Conservation (phyloP, 2,888 invertebrate species). For the Helleia helle region DNA sequence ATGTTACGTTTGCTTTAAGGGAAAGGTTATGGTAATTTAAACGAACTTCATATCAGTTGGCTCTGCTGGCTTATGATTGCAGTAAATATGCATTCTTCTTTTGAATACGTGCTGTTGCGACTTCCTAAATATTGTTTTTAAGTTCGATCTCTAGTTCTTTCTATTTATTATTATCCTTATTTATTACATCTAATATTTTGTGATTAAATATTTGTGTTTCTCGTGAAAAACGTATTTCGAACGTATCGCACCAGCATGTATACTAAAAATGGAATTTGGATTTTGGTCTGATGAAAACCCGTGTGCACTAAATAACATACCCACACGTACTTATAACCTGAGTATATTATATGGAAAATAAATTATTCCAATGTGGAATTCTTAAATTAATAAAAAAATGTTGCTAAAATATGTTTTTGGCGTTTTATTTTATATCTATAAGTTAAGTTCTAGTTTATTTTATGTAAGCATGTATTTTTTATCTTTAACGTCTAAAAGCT, state of each 20-base stretch:
- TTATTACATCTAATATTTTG: not conserved
- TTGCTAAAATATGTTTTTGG: constrained; percentile 63
- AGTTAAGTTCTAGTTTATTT: not conserved
- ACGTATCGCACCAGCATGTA: constrained; percentile 10
- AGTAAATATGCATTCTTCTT: not conserved
- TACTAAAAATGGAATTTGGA: constrained; percentile 21
- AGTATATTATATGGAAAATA: constrained; percentile 58
- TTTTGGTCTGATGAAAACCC: constrained; percentile 52
- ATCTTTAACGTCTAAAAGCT: too few relatives aligned
- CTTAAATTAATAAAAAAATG: constrained; percentile 75
- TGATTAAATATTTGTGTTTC: not conserved
- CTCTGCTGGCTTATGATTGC: not conserved
- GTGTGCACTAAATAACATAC: constrained; percentile 47
- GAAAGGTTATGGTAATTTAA: not conserved
- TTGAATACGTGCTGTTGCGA: constrained; percentile 4
- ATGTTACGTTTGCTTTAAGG: constrained; percentile 60
- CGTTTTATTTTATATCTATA: constrained; percentile 37
- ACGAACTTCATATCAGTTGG: not conserved
- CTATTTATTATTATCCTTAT: not conserved
- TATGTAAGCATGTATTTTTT: too few relatives aligned
- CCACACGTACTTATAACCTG: constrained; percentile 55
- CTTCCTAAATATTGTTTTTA: not conserved
- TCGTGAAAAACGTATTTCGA: not conserved
- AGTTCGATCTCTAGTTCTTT: not conserved
- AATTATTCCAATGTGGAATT: constrained; percentile 72